phyloP scores from a whole-genome alignment of 2,797 vertebrate genomes.

The Tokudaia tokunoshimensis region DNA sequence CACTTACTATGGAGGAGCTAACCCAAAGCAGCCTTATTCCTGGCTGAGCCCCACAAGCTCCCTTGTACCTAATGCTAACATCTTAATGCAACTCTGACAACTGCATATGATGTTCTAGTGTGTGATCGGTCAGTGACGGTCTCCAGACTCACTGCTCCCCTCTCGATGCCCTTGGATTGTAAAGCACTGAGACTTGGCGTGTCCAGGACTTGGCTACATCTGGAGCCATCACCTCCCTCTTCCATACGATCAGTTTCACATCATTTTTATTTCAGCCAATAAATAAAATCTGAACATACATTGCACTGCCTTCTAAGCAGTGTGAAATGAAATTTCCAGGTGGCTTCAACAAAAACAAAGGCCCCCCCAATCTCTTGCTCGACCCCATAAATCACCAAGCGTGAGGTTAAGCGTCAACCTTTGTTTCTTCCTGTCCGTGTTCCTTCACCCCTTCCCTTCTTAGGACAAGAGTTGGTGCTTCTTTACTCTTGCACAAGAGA shows the following conservation, averaged over 20 bases:
- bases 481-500: conserved; percentile 30
- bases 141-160: not conserved
- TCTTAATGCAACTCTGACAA: conserved; percentile 66
- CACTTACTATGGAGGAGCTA: conserved; percentile 70
- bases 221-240: conserved; percentile 40
- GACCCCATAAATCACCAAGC: conserved; percentile 46
- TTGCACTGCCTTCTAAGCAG: conserved; percentile 12
- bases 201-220: not conserved
- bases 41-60: conserved; percentile 37
- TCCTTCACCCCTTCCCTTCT: not conserved
- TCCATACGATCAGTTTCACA: not conserved
- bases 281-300: conserved; percentile 60
- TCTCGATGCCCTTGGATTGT: not conserved
- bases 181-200: not conserved
- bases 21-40: conserved; percentile 57
- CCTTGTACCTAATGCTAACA: conserved; percentile 54
- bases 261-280: conserved; percentile 27
- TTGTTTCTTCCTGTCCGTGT: conserved; percentile 29
- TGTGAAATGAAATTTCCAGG: conserved; percentile 49
- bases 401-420: conserved; percentile 38
- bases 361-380: not conserved
- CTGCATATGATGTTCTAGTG: not conserved
- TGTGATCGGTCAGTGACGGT: not conserved
- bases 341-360: conserved; percentile 64
- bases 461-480: not conserved